Base-by-base conservation (phyloP, 2,113 vertebrate genomes). In the Prunella himalayana region DNA sequence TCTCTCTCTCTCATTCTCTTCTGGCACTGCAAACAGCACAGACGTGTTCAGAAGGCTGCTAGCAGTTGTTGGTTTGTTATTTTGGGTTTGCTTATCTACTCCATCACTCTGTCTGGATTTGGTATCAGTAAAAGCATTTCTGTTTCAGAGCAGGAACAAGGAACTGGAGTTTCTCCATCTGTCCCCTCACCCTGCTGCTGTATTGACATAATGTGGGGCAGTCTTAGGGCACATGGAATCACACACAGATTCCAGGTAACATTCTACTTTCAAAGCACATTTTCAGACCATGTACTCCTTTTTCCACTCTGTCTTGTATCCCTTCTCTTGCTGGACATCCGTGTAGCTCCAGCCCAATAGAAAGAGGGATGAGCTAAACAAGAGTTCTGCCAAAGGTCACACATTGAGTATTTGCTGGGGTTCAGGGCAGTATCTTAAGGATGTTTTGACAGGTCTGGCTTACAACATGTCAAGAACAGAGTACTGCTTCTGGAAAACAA, bases 391-490 rank as follows among this genome's bases (percentile, higher is more conserved):
- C 31, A 8, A 20, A 66, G 35, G 66, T 25, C 42, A 45, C 7
- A 6, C 9, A 1, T 0, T 3, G 37, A 28, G n/a, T 28, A 22
- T 56, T 81, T 81, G 35, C 4, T 88, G 27, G 14, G 42, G 14
- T 45, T 65, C 65, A 27, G 64, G 17, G 12, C 10, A 16, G n/a
- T 6, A 20, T 10, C 20, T n/a, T 18, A 8, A 0, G 12, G 23
- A 2, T 1, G 15, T 65, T 60, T 30, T 42, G 60, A 35, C 10
- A 35, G 12, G 37, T 64, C n/a, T 65, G 33, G 17, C 31, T 90
- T 65, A 20, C 13, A 21, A 18, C 54, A 35, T 20, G 33, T 33
- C 54, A 42, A 35, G 41, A 72, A 16, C 15, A 63, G 66, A 33
- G 22, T 7, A 19, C 15, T 50, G 33, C 33, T 86, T 11, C 77